Base-by-base conservation (phyloP, 2,113 vertebrate species). In the Prietella phreatophila region DNA sequence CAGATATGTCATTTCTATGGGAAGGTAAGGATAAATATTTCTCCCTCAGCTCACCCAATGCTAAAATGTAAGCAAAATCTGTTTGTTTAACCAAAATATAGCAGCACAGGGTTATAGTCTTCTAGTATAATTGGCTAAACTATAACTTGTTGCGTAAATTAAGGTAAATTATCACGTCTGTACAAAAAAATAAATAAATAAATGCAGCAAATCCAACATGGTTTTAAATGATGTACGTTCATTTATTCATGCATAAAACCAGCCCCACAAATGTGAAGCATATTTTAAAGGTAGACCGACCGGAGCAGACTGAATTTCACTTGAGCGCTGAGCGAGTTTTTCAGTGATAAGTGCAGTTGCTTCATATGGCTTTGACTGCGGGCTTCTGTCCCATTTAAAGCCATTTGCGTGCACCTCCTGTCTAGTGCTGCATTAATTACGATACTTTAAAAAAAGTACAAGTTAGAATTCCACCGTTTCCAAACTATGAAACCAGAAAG, bases 1-100 rank as follows among this genome's bases (percentile, higher is more conserved):
- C 3, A 97, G 97, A 92, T 99, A 99, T 0, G 98, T 99, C 0
- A 95, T 99, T 73, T 99, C 98, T 88, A 99, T 99, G 98, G 98
- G 98, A 85, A 99, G 98, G 98, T 99, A 86, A 94, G 92, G 8
- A 53, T 10, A 84, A 55, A 69, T 22, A 56, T 55, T 42, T 58
- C 17, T 60, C 5, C 27, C 13, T 58, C 8, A 58, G 20, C 4
- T 30, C 20, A 33, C 53, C n/a, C 20, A 17, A 36, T 58, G 19
- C 9, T 19, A 22, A 10, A 56, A 10, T 11, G 15, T 30, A 11
- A 8, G 2, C 1, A 33, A 33, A 36, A 58, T 30, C 1, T 1
- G 53, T 36, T 58, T 22, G 20, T 58, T 36, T 81, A 36, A 81
- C 53, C 30, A 55, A 81, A 36, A 36, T 56, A 36, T 55, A 22